These are phyloP conservation scores for Gymnocypris eckloni DNA, from an alignment of 2,797 vertebrate genomes.

Conservation along the genomic window DNA sequence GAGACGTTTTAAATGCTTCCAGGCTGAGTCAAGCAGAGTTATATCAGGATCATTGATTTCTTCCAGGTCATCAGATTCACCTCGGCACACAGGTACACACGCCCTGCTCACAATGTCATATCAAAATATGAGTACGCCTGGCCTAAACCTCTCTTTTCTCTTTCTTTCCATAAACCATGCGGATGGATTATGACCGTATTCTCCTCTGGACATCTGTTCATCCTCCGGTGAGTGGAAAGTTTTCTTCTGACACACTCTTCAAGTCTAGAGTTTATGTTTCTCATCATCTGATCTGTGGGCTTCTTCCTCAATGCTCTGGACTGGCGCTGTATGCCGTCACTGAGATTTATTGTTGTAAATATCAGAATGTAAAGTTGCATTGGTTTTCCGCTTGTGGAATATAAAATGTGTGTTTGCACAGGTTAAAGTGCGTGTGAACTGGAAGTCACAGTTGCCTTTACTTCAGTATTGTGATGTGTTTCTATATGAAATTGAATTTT, in stretches of 20 bases:
- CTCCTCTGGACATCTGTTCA: background rate
- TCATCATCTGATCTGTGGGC: background rate
- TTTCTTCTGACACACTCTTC: background rate
- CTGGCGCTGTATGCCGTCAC: background rate
- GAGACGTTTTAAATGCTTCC: slow-evolving; percentile 10
- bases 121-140: background rate
- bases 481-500: background rate
- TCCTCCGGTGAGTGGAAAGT: slow-evolving; percentile 30
- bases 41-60: slow-evolving; percentile 43
- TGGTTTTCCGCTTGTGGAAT: background rate
- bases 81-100: slow-evolving; percentile 10
- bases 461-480: background rate
- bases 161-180: slow-evolving; percentile 11
- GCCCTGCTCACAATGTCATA: background rate
- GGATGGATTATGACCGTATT: slow-evolving; percentile 40
- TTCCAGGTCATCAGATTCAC: slow-evolving; percentile 9
- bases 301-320: background rate
- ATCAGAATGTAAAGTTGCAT: background rate
- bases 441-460: background rate
- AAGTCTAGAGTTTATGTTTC: background rate
- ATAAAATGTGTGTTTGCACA: background rate
- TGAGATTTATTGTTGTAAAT: background rate
- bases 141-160: slow-evolving; percentile 15
- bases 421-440: background rate
- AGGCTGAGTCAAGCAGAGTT: background rate